Evolutionary conservation across 2,888 invertebrate species (phyloP).

Genomic region (Agelastica alni): DNA sequence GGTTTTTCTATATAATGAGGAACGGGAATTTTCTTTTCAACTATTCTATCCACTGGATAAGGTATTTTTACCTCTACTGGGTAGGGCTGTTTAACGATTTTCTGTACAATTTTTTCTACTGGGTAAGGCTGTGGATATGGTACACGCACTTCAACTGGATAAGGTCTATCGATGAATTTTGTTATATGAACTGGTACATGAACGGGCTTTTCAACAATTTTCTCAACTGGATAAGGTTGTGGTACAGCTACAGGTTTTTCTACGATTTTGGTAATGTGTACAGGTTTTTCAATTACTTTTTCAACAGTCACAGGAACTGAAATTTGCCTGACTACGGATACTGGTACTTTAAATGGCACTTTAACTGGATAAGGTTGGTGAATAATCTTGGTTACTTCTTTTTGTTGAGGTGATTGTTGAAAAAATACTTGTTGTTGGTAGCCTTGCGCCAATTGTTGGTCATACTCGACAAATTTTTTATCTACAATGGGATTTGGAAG

Average conservation of each 20-base stretch:
- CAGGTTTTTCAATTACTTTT: conserved; percentile 52
- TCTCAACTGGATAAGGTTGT: conserved; percentile 46
- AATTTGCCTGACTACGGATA: conserved; percentile 42
- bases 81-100: conserved; percentile 48
- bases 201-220: conserved; percentile 57
- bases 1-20: conserved; percentile 60
- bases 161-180: conserved; percentile 59
- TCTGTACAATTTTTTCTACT: conserved; percentile 54
- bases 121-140: conserved; percentile 53
- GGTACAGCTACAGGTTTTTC: conserved; percentile 54
- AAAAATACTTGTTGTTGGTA: conserved; percentile 37
- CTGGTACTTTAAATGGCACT: conserved; percentile 43
- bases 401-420: conserved; percentile 40
- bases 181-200: conserved; percentile 60
- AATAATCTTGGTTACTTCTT: conserved; percentile 57
- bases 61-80: conserved; percentile 57
- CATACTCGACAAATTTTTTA: conserved; percentile 34
- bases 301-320: conserved; percentile 48
- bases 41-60: conserved; percentile 60
- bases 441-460: conserved; percentile 41
- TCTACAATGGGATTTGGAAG: conserved; percentile 28
- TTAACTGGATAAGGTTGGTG: conserved; percentile 51
- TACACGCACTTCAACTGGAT: conserved; percentile 50
- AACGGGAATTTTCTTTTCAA: conserved; percentile 54
- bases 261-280: conserved; percentile 47